Percentiles rank a stretch among this genome's conserved stretches.
These are phyloP conservation scores for Rhodinocichla rosea DNA, from an alignment of 2,113 vertebrate genomes.

Conservation along the genomic window DNA sequence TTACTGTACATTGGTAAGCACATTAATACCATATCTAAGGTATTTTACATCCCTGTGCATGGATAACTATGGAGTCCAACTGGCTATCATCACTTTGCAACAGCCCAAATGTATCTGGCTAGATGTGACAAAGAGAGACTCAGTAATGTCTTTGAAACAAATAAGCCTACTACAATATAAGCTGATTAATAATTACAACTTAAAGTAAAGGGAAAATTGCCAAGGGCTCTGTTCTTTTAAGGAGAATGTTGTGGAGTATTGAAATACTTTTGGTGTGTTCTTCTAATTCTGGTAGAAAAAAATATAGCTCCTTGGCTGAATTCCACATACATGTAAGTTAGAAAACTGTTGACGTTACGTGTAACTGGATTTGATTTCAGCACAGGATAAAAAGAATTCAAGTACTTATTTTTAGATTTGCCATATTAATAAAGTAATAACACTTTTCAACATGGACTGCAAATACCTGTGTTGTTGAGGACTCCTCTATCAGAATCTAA, in stretches of 20 bases:
- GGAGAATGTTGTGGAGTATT: slow-evolving; percentile 13
- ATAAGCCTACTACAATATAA: neutral
- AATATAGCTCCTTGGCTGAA: slow-evolving; percentile 27
- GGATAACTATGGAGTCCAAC: neutral
- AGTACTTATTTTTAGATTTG: slow-evolving; percentile 5
- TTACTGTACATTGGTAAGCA: neutral
- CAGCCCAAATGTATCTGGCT: neutral
- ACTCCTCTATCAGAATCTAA: neutral
- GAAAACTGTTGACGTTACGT: slow-evolving; percentile 20
- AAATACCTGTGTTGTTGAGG: neutral
- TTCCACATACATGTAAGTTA: neutral
- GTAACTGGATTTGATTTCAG: neutral
- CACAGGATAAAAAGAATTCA: neutral
- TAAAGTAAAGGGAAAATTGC: slow-evolving; percentile 31
- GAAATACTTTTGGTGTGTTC: slow-evolving; percentile 54
- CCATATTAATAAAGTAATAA: neutral
- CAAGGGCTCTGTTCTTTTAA: slow-evolving; percentile 44
- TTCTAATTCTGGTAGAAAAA: slow-evolving; percentile 44
- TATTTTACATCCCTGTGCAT: neutral
- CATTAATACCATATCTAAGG: neutral
- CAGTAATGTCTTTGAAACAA: slow-evolving; percentile 31
- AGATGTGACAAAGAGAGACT: neutral
- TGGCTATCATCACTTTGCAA: fast-evolving
- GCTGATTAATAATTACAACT: slow-evolving; percentile 47
- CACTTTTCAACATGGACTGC: neutral